Base-by-base conservation (phyloP, 2,113 vertebrate genomes). In the Sinocyclocheilus maitianheensis region DNA sequence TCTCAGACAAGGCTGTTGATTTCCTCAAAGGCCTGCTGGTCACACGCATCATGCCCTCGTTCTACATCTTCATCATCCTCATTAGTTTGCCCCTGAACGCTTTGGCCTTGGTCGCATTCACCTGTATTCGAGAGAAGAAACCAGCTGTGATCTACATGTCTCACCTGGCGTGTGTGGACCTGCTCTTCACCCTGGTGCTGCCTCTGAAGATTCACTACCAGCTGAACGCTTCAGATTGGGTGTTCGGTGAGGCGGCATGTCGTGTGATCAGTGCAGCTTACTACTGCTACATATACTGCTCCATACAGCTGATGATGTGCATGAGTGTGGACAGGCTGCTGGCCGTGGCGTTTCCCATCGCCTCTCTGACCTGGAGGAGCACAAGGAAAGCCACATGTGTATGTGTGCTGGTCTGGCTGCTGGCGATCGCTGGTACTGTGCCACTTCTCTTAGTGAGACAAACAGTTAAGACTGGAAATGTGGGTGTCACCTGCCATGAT, bases 201-300 rank as follows among this genome's bases (percentile, higher is more conserved):
- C 98, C 97, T 0, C 97, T 98, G 79, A 97, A 96, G 93, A 96
- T 98, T 22, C 91, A 91, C 82, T 98, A 99, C 84, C 96, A 97
- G 90, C 97, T 96, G 75, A 93, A 95, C 0, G 96, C 97, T 83
- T 97, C 96, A 4, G 48, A 99, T 83, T 99, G 98, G 98, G 58
- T 71, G 16, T 98, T 96, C 26, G 97, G 97, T 48, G 86, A 96
- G 11, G 89, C 89, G 0, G 90, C 96, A 94, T 99, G 98, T 89
- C 91, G 94, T 34, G 89, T 96, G 0, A 86, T 97, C 87, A 99
- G 96, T 0, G 96, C 96, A 0, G 95, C 96, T 0, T 98, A 97
- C 90, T 97, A 98, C 88, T 96, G 95, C 88, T 98, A 99, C 93
- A 98, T 98, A 97, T 98, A 98, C 74, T 97, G 97, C 87, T 99